These are phyloP conservation scores for Ophiothrix spiculata DNA, from an alignment of 35 echinoderm and acorn worm genomes.

Conservation along the genomic window DNA sequence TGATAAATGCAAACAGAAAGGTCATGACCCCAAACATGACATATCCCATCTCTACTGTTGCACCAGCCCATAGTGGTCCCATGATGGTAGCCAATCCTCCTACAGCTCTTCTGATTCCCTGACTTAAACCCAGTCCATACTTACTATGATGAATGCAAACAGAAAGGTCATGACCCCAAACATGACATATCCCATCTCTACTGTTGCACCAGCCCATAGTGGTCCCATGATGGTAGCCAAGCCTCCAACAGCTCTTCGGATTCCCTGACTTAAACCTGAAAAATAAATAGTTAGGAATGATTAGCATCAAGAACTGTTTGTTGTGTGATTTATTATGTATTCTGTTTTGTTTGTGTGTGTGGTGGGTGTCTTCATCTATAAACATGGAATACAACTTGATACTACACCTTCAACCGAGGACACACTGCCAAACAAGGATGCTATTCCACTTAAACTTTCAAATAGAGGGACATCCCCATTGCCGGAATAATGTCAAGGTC, in stretches of 20 bases:
- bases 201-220: constrained; percentile 59
- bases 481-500: too few species aligned
- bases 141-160: constrained; percentile 43
- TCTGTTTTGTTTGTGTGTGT: too few species aligned
- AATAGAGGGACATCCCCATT: too few species aligned
- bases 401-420: too few species aligned
- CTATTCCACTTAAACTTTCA: too few species aligned
- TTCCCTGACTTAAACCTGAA: constrained; percentile 85
- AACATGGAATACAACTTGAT: too few species aligned
- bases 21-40: constrained; percentile 66
- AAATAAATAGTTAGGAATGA: too few species aligned
- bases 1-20: constrained; percentile 44
- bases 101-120: constrained; percentile 66
- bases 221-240: constrained; percentile 90
- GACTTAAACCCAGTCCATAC: constrained; percentile 77
- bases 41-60: constrained; percentile 35
- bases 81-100: constrained; percentile 81
- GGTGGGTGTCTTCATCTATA: too few species aligned
- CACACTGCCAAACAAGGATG: too few species aligned
- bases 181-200: constrained; percentile 44
- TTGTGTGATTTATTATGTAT: too few species aligned
- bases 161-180: constrained; percentile 69
- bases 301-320: too few species aligned
- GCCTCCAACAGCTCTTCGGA: constrained; percentile 61
- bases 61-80: constrained; percentile 77